Base-by-base conservation (phyloP, 2,113 vertebrate genomes). In the Lycaon pictus region DNA sequence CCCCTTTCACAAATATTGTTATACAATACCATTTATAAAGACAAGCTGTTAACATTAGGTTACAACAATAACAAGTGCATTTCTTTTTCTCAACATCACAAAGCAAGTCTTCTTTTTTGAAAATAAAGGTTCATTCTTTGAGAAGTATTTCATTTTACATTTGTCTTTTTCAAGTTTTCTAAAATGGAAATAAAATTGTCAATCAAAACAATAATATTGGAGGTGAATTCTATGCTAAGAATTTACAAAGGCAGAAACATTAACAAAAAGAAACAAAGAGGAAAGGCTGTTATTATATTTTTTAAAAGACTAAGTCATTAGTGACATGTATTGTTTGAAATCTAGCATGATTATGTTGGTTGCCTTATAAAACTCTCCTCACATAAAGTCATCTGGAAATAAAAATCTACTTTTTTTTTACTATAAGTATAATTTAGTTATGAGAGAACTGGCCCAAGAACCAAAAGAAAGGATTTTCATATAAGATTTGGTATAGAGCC, bases 131-230 rank as follows among this genome's bases (percentile, higher is more conserved):
- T 95, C 79, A 81, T 89, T 53, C n/a, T 69, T 96, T 88, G 86
- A 96, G 56, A 69, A 53, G 80, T 87, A 51, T 48, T 89, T 35
- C 63, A 96, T 90, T 97, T 97, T 96, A 82, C 58, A 93, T 79
- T 80, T 98, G 77, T 72, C 53, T 65, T 93, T 72, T 97, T 84
- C 81, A 53, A 76, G 58, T 88, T 86, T 93, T 96, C 27, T 56
- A 92, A 97, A 93, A 84, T 76, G 56, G 11, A 93, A 97, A 95
- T 92, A 97, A 97, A 97, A 93, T 93, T 97, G 56, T 93, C 95
- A 95, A 81, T 95, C 85, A 97, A 98, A 98, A 89, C 32, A 96
- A 84, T 37, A 96, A 80, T 84, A 96, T 95, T 80, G 58, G 32
- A 91, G 67, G 32, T 91, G 27, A 97, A 95, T 89, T 93, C 56